Percentiles rank a stretch among this genome's conserved stretches.
Evolutionary conservation across 2,797 vertebrate genomes (phyloP).

Genomic region (Lepus oiostolus): DNA sequence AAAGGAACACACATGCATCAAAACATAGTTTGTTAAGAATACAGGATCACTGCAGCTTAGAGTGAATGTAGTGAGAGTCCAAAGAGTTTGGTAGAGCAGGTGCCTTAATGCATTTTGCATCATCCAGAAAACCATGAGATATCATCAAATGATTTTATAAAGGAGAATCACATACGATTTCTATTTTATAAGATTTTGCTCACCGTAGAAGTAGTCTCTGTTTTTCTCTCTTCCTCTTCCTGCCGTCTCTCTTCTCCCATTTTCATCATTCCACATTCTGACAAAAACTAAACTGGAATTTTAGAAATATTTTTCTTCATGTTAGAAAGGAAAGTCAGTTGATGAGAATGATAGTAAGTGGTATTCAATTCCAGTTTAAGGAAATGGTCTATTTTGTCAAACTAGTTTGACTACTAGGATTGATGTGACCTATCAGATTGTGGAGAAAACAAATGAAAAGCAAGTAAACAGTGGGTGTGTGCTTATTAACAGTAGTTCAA

Average conservation of each 20-base stretch:
- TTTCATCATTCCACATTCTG: background rate
- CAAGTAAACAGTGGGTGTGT: background rate
- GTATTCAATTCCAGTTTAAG: background rate
- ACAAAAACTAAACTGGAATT: constrained; percentile 8
- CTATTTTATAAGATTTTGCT: background rate
- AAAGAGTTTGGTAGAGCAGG: background rate
- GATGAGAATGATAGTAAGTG: background rate
- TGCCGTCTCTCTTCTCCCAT: background rate
- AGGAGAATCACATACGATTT: background rate
- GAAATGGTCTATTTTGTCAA: background rate
- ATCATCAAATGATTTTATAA: background rate
- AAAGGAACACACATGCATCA: background rate
- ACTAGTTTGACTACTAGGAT: constrained; percentile 4
- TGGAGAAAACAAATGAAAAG: constrained; percentile 11
- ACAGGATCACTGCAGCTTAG: background rate
- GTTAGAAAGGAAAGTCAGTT: background rate
- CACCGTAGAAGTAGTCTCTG: background rate
- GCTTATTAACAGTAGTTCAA: background rate
- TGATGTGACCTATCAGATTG: constrained; percentile 17
- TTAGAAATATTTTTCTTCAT: background rate
- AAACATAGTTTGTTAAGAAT: background rate
- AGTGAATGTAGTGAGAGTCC: background rate
- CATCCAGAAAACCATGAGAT: background rate
- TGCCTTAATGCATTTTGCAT: background rate
- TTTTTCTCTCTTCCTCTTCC: background rate